Conservation (phyloP, 1,140 invertebrate genomes). For the Listronotus bonariensis region DNA sequence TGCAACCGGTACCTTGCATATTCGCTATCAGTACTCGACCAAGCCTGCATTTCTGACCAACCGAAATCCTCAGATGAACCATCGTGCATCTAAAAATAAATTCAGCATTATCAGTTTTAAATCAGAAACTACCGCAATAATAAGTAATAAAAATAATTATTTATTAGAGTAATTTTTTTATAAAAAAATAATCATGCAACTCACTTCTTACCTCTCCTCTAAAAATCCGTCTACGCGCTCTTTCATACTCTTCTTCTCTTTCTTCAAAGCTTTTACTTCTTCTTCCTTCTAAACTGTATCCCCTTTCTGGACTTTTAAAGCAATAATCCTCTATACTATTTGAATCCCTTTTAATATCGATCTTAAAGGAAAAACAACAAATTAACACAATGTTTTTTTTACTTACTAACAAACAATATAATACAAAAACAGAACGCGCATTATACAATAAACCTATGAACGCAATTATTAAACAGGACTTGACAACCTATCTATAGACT, state of each 20-base stretch:
- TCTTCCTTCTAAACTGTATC: constrained; percentile 67
- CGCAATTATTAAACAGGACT: too few species aligned
- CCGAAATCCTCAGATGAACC: constrained; percentile 52
- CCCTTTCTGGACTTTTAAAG: constrained; percentile 65
- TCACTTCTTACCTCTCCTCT: constrained; percentile 56
- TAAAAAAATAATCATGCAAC: too few species aligned
- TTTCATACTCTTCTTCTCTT: constrained; percentile 85
- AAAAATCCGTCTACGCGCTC: constrained; percentile 80
- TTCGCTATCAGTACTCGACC: constrained; percentile 53
- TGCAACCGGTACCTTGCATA: constrained; percentile 46
- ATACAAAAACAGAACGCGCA: too few species aligned
- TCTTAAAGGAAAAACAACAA: constrained; percentile 48
- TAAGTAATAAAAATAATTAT: too few species aligned
- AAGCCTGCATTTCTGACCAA: constrained; percentile 50
- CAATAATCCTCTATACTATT: constrained; percentile 75
- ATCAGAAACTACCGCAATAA: too few species aligned
- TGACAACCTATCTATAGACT: too few species aligned
- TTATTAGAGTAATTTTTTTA: too few species aligned
- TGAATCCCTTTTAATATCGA: constrained; percentile 85
- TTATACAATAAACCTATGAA: too few species aligned
- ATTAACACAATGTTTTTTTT: constrained; percentile 33
- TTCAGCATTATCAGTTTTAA: not conserved
- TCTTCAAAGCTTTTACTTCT: constrained; percentile 90
- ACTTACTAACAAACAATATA: too few species aligned
- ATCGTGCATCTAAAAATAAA: constrained; percentile 49